Evolutionary conservation across 2,113 vertebrate species (phyloP).

Genomic region (Trematocara unimaculatum): DNA sequence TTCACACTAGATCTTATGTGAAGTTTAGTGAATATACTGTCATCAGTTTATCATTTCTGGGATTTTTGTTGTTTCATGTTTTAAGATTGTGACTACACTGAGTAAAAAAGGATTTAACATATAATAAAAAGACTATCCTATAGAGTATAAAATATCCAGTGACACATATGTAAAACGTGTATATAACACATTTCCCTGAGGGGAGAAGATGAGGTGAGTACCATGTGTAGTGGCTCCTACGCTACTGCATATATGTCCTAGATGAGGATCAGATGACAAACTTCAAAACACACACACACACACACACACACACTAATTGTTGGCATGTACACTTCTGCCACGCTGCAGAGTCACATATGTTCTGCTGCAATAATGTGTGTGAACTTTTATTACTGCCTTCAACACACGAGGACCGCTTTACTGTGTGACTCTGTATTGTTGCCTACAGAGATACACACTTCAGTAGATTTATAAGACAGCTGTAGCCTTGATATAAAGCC

Average conservation of each 20-base stretch:
- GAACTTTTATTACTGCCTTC: background rate
- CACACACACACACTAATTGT: background rate
- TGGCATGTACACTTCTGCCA: background rate
- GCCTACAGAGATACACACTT: background rate
- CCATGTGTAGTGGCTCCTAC: conserved; percentile 32
- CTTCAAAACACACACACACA: background rate
- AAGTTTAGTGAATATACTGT: background rate
- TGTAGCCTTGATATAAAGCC: background rate
- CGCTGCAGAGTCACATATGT: conserved; percentile 18
- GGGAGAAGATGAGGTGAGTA: conserved; percentile 12
- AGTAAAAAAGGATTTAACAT: background rate
- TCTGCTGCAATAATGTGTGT: background rate
- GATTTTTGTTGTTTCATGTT: background rate
- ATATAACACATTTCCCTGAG: background rate
- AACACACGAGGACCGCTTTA: background rate
- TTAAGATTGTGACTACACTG: background rate
- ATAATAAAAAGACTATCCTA: background rate
- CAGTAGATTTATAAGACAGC: background rate
- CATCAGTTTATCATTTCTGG: background rate
- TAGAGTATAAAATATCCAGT: background rate
- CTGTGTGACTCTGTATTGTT: background rate
- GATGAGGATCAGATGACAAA: conserved; percentile 44
- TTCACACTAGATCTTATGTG: background rate
- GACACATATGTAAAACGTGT: background rate
- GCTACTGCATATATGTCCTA: conserved; percentile 4